A percentile compares a stretch with the other conserved stretches of the same genome.
Evolutionary conservation across 2,797 vertebrate genomes (phyloP).

Genomic region (Arctocebus calabarensis): DNA sequence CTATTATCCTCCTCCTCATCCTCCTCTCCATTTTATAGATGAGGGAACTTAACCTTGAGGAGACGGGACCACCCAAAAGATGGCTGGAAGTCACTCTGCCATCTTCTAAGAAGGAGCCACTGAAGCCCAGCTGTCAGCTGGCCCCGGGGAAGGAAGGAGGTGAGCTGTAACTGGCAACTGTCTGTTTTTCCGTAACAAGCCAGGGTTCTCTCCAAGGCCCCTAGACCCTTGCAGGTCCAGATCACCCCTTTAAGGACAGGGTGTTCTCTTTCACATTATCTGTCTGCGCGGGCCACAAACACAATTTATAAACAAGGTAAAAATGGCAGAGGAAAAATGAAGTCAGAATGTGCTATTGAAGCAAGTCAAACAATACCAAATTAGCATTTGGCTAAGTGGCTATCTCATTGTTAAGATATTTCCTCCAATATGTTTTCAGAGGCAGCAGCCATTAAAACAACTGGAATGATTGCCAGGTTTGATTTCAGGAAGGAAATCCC

Average conservation of each 20-base stretch:
- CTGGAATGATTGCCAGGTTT: constrained; percentile 89
- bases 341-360: constrained; percentile 86
- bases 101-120: not conserved
- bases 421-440: constrained; percentile 91
- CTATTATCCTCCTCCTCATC: not conserved
- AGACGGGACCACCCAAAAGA: not conserved
- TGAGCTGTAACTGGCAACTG: accelerated
- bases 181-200: not conserved
- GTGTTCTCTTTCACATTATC: constrained; percentile 76
- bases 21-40: not conserved
- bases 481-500: constrained; percentile 93
- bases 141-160: not conserved
- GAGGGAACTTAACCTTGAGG: not conserved
- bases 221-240: constrained; percentile 42
- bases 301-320: constrained; percentile 84
- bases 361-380: constrained; percentile 88
- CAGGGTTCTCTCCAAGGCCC: constrained; percentile 70
- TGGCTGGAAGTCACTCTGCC: not conserved
- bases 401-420: constrained; percentile 90
- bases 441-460: constrained; percentile 88
- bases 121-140: not conserved
- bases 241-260: constrained; percentile 71
- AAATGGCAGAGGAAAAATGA: constrained; percentile 83
- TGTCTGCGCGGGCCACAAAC: constrained; percentile 71
- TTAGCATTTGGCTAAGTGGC: constrained; percentile 87